A percentile compares a stretch with the other conserved stretches of the same genome.
Evolutionary conservation across 1,140 invertebrate genomes (phyloP).

Genomic region (Caenorhabditis remanei): DNA sequence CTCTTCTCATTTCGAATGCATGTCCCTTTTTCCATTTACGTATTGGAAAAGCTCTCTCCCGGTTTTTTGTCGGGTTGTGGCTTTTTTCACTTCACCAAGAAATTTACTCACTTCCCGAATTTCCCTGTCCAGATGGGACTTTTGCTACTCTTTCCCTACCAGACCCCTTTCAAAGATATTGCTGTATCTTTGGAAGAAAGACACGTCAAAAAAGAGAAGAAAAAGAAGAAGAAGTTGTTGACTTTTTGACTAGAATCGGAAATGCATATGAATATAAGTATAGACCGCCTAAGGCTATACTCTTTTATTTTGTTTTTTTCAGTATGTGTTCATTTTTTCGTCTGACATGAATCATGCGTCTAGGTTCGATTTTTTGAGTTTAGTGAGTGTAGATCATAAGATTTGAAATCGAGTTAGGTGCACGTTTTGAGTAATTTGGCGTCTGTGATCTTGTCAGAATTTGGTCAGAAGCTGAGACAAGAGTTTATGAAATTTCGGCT

Average conservation of each 20-base stretch:
- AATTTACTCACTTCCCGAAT: conserved; percentile 1
- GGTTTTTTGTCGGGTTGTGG: background rate
- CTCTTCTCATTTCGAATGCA: conserved; percentile 52
- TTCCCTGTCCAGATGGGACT: conserved; percentile 10
- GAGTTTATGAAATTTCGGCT: too few species aligned
- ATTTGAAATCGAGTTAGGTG: too few species aligned
- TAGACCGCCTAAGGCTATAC: conserved; percentile 2
- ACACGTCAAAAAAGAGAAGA: background rate
- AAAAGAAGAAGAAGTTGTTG: conserved; percentile 14
- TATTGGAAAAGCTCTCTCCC: background rate
- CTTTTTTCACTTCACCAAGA: conserved; percentile 19
- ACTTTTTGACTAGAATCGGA: conserved; percentile 43
- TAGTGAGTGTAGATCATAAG: too few species aligned
- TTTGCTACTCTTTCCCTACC: conserved; percentile 48
- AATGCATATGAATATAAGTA: conserved; percentile 39
- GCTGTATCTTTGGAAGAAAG: background rate
- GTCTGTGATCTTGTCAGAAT: too few species aligned
- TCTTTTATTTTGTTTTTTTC: conserved; percentile 1
- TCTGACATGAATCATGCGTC: background rate
- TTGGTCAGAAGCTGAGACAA: too few species aligned
- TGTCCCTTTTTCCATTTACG: conserved; percentile 30
- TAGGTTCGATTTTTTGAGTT: background rate
- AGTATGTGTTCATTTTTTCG: background rate
- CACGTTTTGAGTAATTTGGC: too few species aligned
- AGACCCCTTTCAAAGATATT: conserved; percentile 29